Evolutionary conservation across 2,888 invertebrate species (phyloP).

Genomic region (Epistrophe eligans): DNA sequence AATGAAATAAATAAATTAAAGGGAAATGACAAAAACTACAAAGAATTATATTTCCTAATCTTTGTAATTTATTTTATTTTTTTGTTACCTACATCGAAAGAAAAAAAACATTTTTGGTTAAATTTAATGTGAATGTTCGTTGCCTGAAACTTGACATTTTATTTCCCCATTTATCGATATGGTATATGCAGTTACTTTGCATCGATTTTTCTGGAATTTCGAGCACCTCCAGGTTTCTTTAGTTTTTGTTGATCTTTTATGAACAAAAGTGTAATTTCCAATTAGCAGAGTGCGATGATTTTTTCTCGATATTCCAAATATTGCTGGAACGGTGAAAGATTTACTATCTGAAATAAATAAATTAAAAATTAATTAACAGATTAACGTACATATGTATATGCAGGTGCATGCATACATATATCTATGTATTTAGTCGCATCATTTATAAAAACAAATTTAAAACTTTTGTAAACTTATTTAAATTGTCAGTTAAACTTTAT

Average conservation of each 20-base stretch:
- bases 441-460: no score
- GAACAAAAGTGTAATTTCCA: not conserved
- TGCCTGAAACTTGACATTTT: not conserved
- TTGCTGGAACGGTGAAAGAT: not conserved
- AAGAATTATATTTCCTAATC: not conserved
- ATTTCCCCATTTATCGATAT: not conserved
- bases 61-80: not conserved
- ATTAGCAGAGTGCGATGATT: not conserved
- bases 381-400: no score
- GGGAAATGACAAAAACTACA: not conserved
- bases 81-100: no score
- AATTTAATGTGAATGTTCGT: slow-evolving; percentile 9
- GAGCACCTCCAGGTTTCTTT: slow-evolving; percentile 18
- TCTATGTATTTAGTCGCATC: no score
- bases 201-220: slow-evolving; percentile 24
- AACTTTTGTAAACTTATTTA: no score
- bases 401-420: no score
- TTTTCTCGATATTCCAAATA: slow-evolving; percentile 22
- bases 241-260: not conserved
- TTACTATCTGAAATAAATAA: not conserved
- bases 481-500: no score
- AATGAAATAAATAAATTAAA: not conserved
- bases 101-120: not conserved
- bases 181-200: slow-evolving; percentile 15
- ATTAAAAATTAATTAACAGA: not conserved